These are phyloP conservation scores for Drosophila sturtevanti DNA, from an alignment of 1,140 invertebrate species.

Conservation along the genomic window DNA sequence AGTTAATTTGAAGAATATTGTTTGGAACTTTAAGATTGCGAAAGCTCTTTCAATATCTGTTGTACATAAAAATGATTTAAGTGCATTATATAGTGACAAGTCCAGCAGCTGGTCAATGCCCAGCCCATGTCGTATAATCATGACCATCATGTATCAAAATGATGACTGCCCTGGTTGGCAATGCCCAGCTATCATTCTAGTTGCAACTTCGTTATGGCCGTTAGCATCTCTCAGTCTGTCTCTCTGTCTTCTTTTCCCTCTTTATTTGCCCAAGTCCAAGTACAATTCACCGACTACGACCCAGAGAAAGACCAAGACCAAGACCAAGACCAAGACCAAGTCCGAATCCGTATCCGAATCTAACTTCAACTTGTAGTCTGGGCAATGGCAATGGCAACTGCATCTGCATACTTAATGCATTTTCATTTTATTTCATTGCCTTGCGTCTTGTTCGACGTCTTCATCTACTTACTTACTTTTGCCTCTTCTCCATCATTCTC, in stretches of 20 bases:
- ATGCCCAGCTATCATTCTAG: slow-evolving; percentile 16
- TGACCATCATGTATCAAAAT: slow-evolving; percentile 69
- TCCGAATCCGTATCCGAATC: slow-evolving; percentile 8
- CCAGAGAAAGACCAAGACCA: neutral
- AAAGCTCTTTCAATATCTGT: neutral
- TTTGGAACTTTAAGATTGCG: neutral
- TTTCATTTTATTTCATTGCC: slow-evolving; percentile 79
- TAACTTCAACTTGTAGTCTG: slow-evolving; percentile 31
- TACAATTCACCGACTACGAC: neutral
- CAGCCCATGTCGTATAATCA: neutral
- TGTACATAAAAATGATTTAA: slow-evolving; percentile 74
- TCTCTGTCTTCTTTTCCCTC: neutral
- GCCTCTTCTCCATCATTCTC: neutral
- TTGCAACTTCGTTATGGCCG: slow-evolving; percentile 71
- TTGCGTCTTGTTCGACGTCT: slow-evolving; percentile 55
- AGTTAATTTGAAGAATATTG: slow-evolving; percentile 14
- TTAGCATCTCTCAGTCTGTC: slow-evolving; percentile 43
- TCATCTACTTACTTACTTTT: slow-evolving; percentile 2
- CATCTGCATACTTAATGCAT: slow-evolving; percentile 75
- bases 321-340: neutral
- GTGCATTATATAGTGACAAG: slow-evolving; percentile 62
- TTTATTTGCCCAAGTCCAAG: slow-evolving; percentile 55
- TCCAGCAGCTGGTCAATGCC: neutral
- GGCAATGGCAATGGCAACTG: slow-evolving; percentile 31
- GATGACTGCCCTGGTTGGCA: slow-evolving; percentile 57